phyloP scores from a whole-genome alignment of 2,113 vertebrate species.

The Phyllopteryx taeniolatus region DNA sequence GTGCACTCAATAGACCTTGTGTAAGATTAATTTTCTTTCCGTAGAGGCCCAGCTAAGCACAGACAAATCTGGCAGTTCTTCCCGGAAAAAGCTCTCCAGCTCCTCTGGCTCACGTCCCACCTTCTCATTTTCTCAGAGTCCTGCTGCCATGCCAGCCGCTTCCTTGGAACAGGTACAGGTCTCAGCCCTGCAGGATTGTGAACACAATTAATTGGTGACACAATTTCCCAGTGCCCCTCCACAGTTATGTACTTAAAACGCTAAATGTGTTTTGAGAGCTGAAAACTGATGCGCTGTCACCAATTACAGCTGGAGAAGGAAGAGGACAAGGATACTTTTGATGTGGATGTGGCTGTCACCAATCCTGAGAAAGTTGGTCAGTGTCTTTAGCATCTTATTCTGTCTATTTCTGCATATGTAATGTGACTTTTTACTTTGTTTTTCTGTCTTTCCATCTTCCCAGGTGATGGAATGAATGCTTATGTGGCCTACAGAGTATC shows the following conservation, averaged over 20 bases:
- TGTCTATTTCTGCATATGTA: neutral
- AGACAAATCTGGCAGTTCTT: constrained; percentile 74
- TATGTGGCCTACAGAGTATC: constrained; percentile 95
- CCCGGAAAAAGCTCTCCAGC: constrained; percentile 68
- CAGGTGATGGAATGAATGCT: constrained; percentile 96
- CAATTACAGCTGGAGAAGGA: constrained; percentile 78
- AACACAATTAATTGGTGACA: constrained; percentile 4
- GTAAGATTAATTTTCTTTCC: neutral
- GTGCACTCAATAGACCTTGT: neutral
- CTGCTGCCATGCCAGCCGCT: constrained; percentile 68
- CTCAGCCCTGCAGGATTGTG: neutral
- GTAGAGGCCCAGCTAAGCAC: constrained; percentile 86
- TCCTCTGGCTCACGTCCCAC: constrained; percentile 55
- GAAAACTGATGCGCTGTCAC: neutral
- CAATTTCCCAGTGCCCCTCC: neutral
- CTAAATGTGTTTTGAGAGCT: neutral
- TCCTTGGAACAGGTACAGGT: constrained; percentile 83
- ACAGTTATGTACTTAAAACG: neutral
- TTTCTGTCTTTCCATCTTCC: constrained; percentile 23
- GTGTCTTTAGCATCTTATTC: constrained; percentile 34
- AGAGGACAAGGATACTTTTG: constrained; percentile 87
- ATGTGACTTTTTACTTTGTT: constrained; percentile 36
- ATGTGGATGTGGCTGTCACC: constrained; percentile 87
- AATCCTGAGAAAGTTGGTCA: constrained; percentile 96
- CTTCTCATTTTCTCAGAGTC: constrained; percentile 60